Evolutionary conservation across 2,797 vertebrate species (phyloP), one percentile per base, ranked within the genome.

Genomic region (Gymnoscopelus microlampas): DNA sequence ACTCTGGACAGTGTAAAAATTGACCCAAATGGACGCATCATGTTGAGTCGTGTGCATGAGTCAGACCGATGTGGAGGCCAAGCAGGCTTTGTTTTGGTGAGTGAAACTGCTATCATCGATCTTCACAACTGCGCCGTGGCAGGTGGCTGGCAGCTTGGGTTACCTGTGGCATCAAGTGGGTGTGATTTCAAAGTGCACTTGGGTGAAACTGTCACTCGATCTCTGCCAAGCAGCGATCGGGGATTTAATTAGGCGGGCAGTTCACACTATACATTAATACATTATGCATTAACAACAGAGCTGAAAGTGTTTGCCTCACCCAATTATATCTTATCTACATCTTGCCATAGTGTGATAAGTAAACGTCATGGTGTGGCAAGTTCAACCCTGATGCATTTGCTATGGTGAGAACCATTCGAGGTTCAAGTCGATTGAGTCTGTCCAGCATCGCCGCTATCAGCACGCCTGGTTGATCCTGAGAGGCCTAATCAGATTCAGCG

Each of bases 401-500:
- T 32, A 26, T 51, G 4, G 14, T 32, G 35, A 11, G 32, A 35
- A n/a, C 15, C 10, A 35, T 39, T 14, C 29, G 10, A 15, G 39
- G 19, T 84, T 82, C 82, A 56, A 56, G 19, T 13, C 26, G 12
- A 3, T 69, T 78, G 68, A 76, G 59, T 73, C 10, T 78, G 51
- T 79, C 71, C 68, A 68, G 71, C 53, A 0, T 57, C 57, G 75
- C 78, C 70, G 35, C 79, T 83, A 82, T 89, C 84, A 86, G 78
- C 15, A 60, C 63, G 82, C 82, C 83, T 83, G 84, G 84, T 79
- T 85, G 83, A 77, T 81, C 84, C 89, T 78, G 87, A 79, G 80
- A 80, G 74, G 60, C 79, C 82, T 90, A 89, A 90, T 91, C 87
- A 83, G 87, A 88, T 91, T 87, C 84, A 72, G 80, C 3, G 71